Conservation (phyloP, 2,888 invertebrate species). For the Eupithecia subumbrata region DNA sequence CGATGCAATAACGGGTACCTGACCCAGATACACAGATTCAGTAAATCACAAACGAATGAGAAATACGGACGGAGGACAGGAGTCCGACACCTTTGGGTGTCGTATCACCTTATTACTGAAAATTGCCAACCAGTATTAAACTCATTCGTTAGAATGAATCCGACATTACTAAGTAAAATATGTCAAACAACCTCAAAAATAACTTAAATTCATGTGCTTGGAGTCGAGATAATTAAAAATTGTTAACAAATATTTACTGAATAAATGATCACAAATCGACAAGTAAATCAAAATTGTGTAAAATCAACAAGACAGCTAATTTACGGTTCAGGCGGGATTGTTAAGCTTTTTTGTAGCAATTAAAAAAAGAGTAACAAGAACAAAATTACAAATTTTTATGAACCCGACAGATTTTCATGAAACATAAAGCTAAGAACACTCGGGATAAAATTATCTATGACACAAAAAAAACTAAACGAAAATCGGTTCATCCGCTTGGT, state of each 20-base stretch:
- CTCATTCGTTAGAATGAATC: background rate
- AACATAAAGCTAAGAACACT: too few species aligned
- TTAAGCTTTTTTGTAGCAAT: background rate
- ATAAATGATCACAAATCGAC: background rate
- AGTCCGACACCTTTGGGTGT: constrained; percentile 4
- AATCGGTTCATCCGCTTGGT: too few species aligned
- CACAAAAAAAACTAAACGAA: too few species aligned
- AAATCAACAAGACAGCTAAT: background rate
- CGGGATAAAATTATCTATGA: too few species aligned
- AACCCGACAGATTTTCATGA: too few species aligned
- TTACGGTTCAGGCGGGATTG: background rate
- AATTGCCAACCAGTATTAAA: background rate
- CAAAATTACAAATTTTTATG: too few species aligned
- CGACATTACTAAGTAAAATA: background rate
- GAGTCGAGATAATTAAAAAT: too few species aligned
- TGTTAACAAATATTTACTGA: too few species aligned
- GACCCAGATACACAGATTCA: constrained; percentile 1
- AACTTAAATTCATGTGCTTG: too few species aligned
- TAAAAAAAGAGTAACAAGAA: background rate
- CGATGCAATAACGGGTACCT: constrained; percentile 10
- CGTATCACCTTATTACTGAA: background rate
- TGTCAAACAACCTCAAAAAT: too few species aligned
- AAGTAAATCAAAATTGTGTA: background rate
- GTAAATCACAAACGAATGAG: constrained; percentile 3
- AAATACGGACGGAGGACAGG: background rate